Base-by-base conservation (phyloP, 2,888 invertebrate species). In the Zhengitettix transpicula region DNA sequence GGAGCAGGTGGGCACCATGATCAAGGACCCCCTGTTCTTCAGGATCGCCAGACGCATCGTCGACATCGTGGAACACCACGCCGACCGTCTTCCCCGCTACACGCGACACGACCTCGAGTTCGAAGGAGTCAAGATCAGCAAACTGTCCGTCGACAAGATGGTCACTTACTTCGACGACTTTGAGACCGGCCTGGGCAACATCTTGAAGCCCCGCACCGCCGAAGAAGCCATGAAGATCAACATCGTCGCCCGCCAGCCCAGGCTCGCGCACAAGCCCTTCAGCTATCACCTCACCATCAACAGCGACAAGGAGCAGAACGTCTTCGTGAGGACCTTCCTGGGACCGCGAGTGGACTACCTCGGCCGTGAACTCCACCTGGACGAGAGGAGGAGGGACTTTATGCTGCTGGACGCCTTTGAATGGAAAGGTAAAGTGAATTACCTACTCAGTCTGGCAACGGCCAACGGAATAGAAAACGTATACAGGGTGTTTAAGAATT, bases 1-100 rank as follows among this genome's bases (percentile, higher is more conserved):
- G 64, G 81, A 84, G 66, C 75, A 77, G 64, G 81, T 79, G 67
- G 78, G 80, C 67, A 84, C 85, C 9, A 78, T 81, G 66, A 72
- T 84, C 64, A 82, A 85, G 64, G 87, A 87, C 69, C 87, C 87
- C 28, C 77, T 83, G 54, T 85, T 84, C 78, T 88, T 82, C 71
- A 78, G 80, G 59, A 65, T 68, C 65, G 73, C 86, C 61, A 81
- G 84, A 71, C 80, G 80, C 61, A 74, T 85, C 63, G 67, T 78
- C 52, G 71, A 78, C 61, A 74, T 69, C 51, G 70, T 81, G 68
- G 71, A 75, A 64, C 75, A 80, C 54, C 84, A 81, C 76, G 83
- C 83, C 68, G 69, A 72, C 63, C 77, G 77, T 64, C 72, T 83
- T 55, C 75, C 78, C n/a, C 73, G 76, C n/a, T 87, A 87, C 74